These are phyloP conservation scores for Macrophya alboannulata DNA, from an alignment of 2,888 invertebrate species.

Conservation along the genomic window DNA sequence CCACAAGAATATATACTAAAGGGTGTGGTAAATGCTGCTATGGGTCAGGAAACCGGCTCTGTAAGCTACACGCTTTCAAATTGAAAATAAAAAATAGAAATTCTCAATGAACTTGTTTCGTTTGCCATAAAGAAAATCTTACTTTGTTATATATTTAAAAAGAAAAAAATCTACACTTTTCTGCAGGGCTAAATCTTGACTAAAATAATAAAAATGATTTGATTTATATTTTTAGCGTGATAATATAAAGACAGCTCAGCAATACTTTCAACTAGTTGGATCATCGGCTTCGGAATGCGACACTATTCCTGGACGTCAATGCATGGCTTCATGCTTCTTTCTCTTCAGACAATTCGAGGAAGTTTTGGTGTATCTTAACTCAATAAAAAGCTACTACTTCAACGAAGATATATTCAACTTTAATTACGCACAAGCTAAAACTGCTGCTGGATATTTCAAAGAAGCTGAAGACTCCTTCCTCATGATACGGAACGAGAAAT, in stretches of 20 bases:
- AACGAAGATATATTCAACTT: slow-evolving; percentile 92
- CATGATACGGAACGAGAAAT: slow-evolving; percentile 91
- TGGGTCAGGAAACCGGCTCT: slow-evolving; percentile 96
- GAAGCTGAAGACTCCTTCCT: slow-evolving; percentile 97
- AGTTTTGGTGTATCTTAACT: slow-evolving; percentile 97
- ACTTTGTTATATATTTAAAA: not conserved
- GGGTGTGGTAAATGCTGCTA: slow-evolving; percentile 96
- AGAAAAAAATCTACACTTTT: not conserved
- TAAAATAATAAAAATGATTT: not conserved
- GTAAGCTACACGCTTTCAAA: slow-evolving; percentile 82
- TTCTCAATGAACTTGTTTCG: not conserved
- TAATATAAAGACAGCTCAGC: slow-evolving; percentile 96
- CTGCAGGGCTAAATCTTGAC: not conserved
- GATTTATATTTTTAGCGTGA: slow-evolving; percentile 87
- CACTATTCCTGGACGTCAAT: slow-evolving; percentile 97
- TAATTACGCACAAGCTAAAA: slow-evolving; percentile 93
- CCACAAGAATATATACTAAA: slow-evolving; percentile 98
- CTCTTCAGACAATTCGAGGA: slow-evolving; percentile 97
- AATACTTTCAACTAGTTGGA: slow-evolving; percentile 97
- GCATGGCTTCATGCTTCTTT: slow-evolving; percentile 99
- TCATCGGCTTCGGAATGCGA: slow-evolving; percentile 98
- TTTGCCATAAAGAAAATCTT: not conserved
- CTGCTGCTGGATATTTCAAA: slow-evolving; percentile 95
- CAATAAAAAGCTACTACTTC: slow-evolving; percentile 97
- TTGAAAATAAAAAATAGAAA: not conserved